These are phyloP conservation scores for Oreochromis spilurus DNA, from an alignment of 2,113 vertebrate species.

Conservation along the genomic window DNA sequence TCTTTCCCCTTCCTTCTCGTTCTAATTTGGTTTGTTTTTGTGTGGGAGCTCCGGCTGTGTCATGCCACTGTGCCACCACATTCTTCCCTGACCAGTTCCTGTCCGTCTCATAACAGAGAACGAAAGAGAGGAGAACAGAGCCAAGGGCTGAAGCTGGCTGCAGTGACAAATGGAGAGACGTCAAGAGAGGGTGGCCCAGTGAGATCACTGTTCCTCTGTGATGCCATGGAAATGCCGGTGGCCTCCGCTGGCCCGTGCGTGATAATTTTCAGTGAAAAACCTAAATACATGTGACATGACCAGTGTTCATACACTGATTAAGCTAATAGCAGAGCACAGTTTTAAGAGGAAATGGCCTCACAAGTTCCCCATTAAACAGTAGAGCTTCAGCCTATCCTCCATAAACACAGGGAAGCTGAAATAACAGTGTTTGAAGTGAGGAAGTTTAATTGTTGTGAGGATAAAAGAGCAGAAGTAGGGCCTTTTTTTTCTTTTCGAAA, in stretches of 20 bases:
- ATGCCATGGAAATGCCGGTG: constrained; percentile 51
- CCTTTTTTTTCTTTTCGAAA: not conserved
- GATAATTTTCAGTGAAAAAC: not conserved
- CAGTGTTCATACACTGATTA: constrained; percentile 5
- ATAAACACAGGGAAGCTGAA: constrained; percentile 65
- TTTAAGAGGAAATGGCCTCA: constrained; percentile 30
- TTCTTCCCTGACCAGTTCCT: constrained; percentile 53
- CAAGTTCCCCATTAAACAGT: not conserved
- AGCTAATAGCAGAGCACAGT: constrained; percentile 5
- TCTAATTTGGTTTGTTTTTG: not conserved
- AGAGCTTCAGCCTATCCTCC: not conserved
- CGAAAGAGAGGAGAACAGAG: not conserved
- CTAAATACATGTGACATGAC: not conserved
- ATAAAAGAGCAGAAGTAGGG: constrained; percentile 8
- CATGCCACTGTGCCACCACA: constrained; percentile 32
- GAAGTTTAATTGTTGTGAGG: constrained; percentile 60
- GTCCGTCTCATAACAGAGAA: constrained; percentile 5
- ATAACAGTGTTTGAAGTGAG: constrained; percentile 66
- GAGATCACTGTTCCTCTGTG: constrained; percentile 38
- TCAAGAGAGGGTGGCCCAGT: constrained; percentile 42
- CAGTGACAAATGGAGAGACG: constrained; percentile 19
- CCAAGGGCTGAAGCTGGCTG: not conserved
- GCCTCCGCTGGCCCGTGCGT: not conserved
- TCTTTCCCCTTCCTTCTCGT: not conserved
- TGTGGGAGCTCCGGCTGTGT: constrained; percentile 51